phyloP scores from a whole-genome alignment of 1,140 invertebrate species.

The Zophobas atratus region DNA sequence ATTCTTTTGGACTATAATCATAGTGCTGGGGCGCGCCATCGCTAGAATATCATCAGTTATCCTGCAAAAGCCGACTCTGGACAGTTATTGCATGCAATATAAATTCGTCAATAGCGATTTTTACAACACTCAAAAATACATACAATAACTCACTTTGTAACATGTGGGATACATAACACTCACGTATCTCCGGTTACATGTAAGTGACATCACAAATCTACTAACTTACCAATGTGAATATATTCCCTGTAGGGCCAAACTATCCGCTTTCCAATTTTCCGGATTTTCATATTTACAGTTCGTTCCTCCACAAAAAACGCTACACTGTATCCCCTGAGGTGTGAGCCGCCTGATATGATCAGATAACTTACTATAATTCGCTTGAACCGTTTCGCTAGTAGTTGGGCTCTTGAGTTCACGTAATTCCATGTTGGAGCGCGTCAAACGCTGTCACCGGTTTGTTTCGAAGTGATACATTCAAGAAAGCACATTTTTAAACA shows the following conservation, averaged over 20 bases:
- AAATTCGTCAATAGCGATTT: too few species aligned
- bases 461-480: conserved; percentile 45
- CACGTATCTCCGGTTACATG: too few species aligned
- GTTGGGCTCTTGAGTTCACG: conserved; percentile 50
- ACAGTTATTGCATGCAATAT: too few species aligned
- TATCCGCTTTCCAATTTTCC: conserved; percentile 75
- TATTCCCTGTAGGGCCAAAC: conserved; percentile 83
- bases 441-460: conserved; percentile 23
- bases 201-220: too few species aligned
- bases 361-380: conserved; percentile 66
- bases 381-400: conserved; percentile 55
- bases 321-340: conserved; percentile 80
- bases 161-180: too few species aligned
- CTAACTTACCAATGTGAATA: conserved; percentile 86
- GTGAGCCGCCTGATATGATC: conserved; percentile 69
- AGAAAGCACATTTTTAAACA: conserved; percentile 51
- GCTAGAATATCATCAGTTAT: conserved; percentile 90
- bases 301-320: conserved; percentile 86
- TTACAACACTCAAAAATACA: too few species aligned
- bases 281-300: conserved; percentile 87
- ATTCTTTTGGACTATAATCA: conserved; percentile 80
- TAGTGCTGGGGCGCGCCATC: conserved; percentile 88
- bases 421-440: conserved; percentile 50
- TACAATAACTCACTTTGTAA: too few species aligned
- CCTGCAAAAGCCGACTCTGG: conserved; percentile 72